Conservation (phyloP, 2,113 vertebrate genomes). For the Vicugna pacos region DNA sequence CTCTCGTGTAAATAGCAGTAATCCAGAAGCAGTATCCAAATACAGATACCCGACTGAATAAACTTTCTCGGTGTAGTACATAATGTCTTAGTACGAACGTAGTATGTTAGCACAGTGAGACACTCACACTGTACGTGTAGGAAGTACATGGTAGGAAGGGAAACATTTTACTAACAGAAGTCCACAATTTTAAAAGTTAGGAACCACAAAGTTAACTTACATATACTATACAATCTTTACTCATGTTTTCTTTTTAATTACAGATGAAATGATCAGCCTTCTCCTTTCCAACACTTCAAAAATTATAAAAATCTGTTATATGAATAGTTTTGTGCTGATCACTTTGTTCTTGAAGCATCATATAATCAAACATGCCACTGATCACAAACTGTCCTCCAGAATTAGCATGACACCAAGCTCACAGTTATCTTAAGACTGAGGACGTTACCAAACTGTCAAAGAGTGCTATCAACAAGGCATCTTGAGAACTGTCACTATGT, state of each 20-base stretch:
- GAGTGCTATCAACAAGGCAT: constrained; percentile 4
- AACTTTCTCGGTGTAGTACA: constrained; percentile 20
- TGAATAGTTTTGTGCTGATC: constrained; percentile 67
- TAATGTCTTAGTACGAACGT: neutral
- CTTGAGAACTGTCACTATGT: constrained; percentile 64
- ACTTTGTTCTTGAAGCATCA: constrained; percentile 58
- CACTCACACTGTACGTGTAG: neutral
- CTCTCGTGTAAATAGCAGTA: neutral
- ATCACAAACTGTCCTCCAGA: constrained; percentile 56
- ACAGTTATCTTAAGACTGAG: constrained; percentile 46
- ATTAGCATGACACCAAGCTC: constrained; percentile 49
- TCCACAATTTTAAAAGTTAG: neutral
- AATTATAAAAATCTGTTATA: constrained; percentile 57
- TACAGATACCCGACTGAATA: neutral
- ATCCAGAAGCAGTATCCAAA: constrained; percentile 17
- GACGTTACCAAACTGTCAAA: constrained; percentile 13
- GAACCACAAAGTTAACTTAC: neutral
- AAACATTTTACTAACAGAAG: constrained; percentile 22
- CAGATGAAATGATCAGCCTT: neutral
- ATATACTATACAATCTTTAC: neutral
- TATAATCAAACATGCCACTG: constrained; percentile 67
- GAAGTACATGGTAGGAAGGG: neutral
- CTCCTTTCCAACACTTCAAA: neutral
- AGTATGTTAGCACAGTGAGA: neutral
- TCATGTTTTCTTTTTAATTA: neutral